Evolutionary conservation across 1,140 invertebrate genomes (phyloP).

Genomic region (Drosophila subobscura): DNA sequence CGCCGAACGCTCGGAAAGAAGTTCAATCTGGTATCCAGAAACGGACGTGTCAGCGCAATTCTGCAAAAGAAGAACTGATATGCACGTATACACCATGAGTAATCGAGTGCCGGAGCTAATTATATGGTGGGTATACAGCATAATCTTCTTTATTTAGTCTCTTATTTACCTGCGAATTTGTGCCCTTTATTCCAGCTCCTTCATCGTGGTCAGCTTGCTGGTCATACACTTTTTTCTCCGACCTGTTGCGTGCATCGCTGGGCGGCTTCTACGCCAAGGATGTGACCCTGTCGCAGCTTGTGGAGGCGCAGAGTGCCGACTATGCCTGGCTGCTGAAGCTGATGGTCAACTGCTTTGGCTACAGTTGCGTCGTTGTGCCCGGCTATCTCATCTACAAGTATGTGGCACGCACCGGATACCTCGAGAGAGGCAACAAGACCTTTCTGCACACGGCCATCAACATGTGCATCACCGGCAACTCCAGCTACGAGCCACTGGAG

Average conservation of each 20-base stretch:
- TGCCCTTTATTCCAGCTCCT: slow-evolving; percentile 44
- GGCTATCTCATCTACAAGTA: slow-evolving; percentile 94
- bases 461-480: slow-evolving; percentile 87
- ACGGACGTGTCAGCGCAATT: slow-evolving; percentile 9
- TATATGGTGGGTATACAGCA: slow-evolving; percentile 58
- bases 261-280: slow-evolving; percentile 64
- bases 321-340: slow-evolving; percentile 92
- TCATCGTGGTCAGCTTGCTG: slow-evolving; percentile 69
- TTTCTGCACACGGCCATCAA: slow-evolving; percentile 85
- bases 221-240: slow-evolving; percentile 81
- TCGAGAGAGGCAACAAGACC: slow-evolving; percentile 87
- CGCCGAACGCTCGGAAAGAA: slow-evolving; percentile 23
- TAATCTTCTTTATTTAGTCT: too few relatives aligned
- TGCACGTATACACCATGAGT: slow-evolving; percentile 63
- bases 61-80: slow-evolving; percentile 28
- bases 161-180: background rate
- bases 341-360: slow-evolving; percentile 93
- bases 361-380: slow-evolving; percentile 94
- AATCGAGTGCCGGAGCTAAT: slow-evolving; percentile 69
- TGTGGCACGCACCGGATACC: slow-evolving; percentile 90
- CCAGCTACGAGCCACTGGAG: slow-evolving; percentile 47
- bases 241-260: slow-evolving; percentile 64
- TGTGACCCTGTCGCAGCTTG: slow-evolving; percentile 74
- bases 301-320: slow-evolving; percentile 78
- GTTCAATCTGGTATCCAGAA: slow-evolving; percentile 16